phyloP scores from a whole-genome alignment of 2,888 invertebrate species.

The Stenchaetothrips biformis region DNA sequence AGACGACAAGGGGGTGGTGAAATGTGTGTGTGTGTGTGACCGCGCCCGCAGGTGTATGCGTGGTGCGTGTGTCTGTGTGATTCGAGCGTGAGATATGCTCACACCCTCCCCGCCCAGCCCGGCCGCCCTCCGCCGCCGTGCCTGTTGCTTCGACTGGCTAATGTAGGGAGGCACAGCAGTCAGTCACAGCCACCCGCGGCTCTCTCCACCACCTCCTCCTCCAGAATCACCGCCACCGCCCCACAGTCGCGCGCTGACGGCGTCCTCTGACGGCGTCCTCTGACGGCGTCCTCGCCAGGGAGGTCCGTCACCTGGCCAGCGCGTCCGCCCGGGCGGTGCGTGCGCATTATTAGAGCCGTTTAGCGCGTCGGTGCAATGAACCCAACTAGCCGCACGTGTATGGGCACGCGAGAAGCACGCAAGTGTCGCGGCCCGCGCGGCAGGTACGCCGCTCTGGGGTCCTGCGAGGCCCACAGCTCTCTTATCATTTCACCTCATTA shows the following conservation, averaged over 20 bases:
- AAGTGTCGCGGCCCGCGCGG: not conserved
- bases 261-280: not conserved
- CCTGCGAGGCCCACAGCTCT: not conserved
- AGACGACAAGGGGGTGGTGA: no score
- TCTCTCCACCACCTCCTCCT: not conserved
- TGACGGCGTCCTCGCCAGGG: not conserved
- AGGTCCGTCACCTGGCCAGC: not conserved
- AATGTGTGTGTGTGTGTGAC: not conserved
- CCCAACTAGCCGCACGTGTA: not conserved
- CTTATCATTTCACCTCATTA: not conserved
- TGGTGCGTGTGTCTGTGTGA: not conserved
- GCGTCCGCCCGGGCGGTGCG: not conserved
- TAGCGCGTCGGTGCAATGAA: conserved; percentile 11
- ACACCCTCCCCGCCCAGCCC: not conserved
- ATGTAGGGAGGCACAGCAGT: not conserved
- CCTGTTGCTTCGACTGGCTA: conserved; percentile 22
- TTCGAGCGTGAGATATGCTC: not conserved
- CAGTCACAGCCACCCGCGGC: not conserved
- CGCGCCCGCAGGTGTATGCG: not conserved
- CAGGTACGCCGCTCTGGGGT: not conserved
- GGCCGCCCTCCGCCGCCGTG: not conserved
- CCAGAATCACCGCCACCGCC: no score
- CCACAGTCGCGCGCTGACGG: no score
- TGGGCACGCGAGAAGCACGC: not conserved
- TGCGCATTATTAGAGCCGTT: not conserved